Conservation (phyloP, 1,140 invertebrate genomes). For the Drosophila pandora region DNA sequence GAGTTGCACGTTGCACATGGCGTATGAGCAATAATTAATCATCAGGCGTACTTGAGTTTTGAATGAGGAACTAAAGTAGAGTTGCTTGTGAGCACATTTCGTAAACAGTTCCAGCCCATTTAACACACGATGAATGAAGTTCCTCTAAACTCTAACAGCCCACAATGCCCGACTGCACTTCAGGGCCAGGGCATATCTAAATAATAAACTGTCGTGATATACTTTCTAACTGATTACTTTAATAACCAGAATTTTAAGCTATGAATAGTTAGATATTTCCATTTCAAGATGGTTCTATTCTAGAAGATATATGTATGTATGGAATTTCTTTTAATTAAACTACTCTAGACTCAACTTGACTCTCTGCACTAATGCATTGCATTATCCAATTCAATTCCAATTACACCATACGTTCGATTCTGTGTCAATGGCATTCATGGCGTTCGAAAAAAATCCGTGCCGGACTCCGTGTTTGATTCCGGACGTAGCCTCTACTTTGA, state of each 20-base stretch:
- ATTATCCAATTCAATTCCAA: conserved; percentile 17
- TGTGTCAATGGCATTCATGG: conserved; percentile 22
- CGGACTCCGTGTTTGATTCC: neutral
- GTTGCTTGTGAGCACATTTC: conserved; percentile 1
- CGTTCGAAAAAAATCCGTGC: neutral
- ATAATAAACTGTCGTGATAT: neutral
- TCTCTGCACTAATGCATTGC: conserved; percentile 17
- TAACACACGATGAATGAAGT: neutral
- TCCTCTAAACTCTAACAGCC: neutral
- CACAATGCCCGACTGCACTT: conserved; percentile 1
- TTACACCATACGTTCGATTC: conserved; percentile 13
- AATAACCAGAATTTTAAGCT: neutral
- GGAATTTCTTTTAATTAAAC: neutral
- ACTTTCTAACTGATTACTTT: neutral
- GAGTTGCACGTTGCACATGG: conserved; percentile 66
- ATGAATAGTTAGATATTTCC: neutral
- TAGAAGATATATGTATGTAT: no score
- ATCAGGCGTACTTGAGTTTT: conserved; percentile 37
- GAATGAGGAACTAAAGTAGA: conserved; percentile 25
- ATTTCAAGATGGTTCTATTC: neutral
- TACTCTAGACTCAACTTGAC: conserved; percentile 13
- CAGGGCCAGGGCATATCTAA: neutral
- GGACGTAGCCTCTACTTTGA: neutral
- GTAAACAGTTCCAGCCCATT: conserved; percentile 21
- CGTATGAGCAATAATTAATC: conserved; percentile 64